Evolutionary conservation across 2,888 invertebrate species (phyloP).

Genomic region (Adelognathus sp.): DNA sequence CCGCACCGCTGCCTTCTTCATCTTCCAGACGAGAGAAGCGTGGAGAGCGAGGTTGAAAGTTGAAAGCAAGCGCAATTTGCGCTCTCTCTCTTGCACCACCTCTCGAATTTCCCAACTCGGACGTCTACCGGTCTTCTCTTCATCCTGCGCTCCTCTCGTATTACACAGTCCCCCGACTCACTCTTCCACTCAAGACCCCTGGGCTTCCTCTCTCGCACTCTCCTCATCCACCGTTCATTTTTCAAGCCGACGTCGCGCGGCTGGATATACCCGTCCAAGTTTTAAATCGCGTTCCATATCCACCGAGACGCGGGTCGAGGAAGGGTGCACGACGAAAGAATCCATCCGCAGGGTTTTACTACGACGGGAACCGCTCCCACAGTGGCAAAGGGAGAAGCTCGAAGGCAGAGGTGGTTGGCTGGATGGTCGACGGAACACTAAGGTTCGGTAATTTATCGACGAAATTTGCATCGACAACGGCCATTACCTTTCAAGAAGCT

Average conservation of each 20-base stretch:
- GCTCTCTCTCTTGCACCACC: conserved; percentile 64
- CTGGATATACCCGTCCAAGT: conserved; percentile 73
- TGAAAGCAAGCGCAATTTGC: conserved; percentile 78
- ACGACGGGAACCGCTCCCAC: conserved; percentile 31
- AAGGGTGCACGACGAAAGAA: conserved; percentile 49
- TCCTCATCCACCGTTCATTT: conserved; percentile 70
- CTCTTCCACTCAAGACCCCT: no score
- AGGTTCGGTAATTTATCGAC: conserved; percentile 55
- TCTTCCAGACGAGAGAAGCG: conserved; percentile 42
- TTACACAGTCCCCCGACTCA: conserved; percentile 9
- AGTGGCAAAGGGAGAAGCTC: background rate
- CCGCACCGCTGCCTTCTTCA: conserved; percentile 11
- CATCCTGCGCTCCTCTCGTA: conserved; percentile 2
- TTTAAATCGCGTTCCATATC: conserved; percentile 71
- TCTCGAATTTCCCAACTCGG: conserved; percentile 19
- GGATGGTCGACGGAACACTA: conserved; percentile 38
- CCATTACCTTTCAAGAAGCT: conserved; percentile 60
- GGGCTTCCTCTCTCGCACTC: conserved; percentile 12
- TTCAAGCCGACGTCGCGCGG: conserved; percentile 72
- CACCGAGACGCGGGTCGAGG: conserved; percentile 60
- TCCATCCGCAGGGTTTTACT: background rate
- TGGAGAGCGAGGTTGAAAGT: conserved; percentile 70
- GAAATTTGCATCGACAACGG: conserved; percentile 68
- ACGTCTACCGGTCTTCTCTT: conserved; percentile 24
- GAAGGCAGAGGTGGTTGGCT: conserved; percentile 20